Base-by-base conservation (phyloP, 1,140 invertebrate genomes). In the Nixonia krombeini region DNA sequence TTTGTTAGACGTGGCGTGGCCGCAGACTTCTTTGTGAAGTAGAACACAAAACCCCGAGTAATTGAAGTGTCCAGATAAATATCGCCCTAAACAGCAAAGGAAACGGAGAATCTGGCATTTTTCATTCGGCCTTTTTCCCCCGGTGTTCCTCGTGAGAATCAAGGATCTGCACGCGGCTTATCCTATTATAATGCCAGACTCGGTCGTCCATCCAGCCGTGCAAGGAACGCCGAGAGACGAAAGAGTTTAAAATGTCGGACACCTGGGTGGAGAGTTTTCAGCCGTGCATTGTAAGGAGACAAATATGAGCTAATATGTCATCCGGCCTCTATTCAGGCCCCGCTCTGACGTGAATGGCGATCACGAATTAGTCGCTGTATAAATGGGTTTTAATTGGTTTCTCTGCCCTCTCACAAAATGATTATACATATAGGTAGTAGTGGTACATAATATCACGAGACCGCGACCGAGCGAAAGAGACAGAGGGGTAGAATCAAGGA, bases 261-360 rank as follows among this genome's bases (percentile, higher is more conserved):
- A 81, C 76, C 75, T 80, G 75, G 74, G 70, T 57, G 72, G 77
- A 77, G 76, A 79, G 76, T 75, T n/a, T n/a, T 79, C 72, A 79
- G 66, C 61, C 59, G 76, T 52, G 69, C 62, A 81, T 81, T 83
- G 81, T 82, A 70, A 70, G 73, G 71, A 81, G 79, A 83, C 80
- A 83, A 85, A 83, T 83, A 83, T 78, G 80, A 81, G 76, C 75
- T 83, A 83, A 84, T 84, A 80, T 77, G 76, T 84, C 81, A 83
- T 82, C 73, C 73, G 46, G 70, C 73, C 59, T 51, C 75, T 72
- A 80, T 82, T 81, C 74, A 77, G 49, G 46, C 28, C 55, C 42
- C 53, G 46, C 37, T 58, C 53, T 74, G 73, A 80, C 74, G 53
- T 73, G 72, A 79, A 81, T 74, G 73, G 73, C 70, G 73, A 82